Evolutionary conservation across 1,140 invertebrate genomes (phyloP), one percentile per base, ranked within the genome.

Genomic region (Cardiocondyla obscurior): DNA sequence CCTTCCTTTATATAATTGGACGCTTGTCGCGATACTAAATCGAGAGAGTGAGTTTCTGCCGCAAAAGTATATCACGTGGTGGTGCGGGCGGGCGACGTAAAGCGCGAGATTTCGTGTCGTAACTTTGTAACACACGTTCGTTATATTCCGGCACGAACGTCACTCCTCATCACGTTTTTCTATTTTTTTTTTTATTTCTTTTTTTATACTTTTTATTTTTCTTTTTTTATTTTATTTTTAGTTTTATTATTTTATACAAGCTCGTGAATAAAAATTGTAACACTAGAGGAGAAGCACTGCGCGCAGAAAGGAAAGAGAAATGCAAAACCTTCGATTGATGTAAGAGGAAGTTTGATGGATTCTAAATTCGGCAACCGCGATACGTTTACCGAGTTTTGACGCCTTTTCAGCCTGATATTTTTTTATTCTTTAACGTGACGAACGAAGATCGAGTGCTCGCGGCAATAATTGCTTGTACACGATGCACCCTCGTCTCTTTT

Each of bases 1-100:
- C 39, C 22, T 77, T 67, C 55, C 33, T 62, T 76, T 49, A 77
- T 62, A 2, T 36, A 77, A 67, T 67, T 77, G 30, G 30, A 67
- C 60, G 51, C 16, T 19, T 51, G 49, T 67, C 58, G 39, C n/a
- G 60, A 65, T 30, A 69, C 36, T 57, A 49, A 51, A 74, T 74
- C 42, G 58, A 64, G 58, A 76, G 22, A 65, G 33, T 51, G 22
- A 65, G 33, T 51, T 36, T 19, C 14, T 51, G 44, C 30, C n/a
- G 12, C 30, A 19, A 3, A 67, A 51, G 28, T 19, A 44, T 10
- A 33, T 65, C 46, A 25, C 44, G 33, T 36, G 36, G 36, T 12
- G 51, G 8, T 14, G 36, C 51, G 36, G 16, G 16, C 28, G 39
- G 55, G 12, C 36, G 46, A 55, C 36, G 42, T 42, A 64, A 64